Conservation (phyloP, 1,140 invertebrate genomes). For the Lerema accius region DNA sequence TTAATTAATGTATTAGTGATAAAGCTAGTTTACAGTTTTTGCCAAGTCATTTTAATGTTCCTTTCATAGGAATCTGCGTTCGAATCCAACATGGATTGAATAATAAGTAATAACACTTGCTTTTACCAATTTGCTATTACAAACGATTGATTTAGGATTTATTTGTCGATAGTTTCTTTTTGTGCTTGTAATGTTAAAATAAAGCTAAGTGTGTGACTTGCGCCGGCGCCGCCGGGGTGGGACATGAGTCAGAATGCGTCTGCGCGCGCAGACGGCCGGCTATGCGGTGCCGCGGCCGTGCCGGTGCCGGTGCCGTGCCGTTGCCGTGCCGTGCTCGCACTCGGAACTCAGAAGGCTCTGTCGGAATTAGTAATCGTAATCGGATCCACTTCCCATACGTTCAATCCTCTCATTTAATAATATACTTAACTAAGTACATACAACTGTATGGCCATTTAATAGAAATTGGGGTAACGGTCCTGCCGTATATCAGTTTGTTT, state of each 20-base stretch:
- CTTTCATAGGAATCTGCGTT: too few species aligned
- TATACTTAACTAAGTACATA: too few species aligned
- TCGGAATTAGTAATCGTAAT: slow-evolving; percentile 41
- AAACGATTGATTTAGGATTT: too few species aligned
- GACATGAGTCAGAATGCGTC: slow-evolving; percentile 52
- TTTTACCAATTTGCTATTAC: too few species aligned
- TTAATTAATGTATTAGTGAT: too few species aligned
- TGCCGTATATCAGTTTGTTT: too few species aligned
- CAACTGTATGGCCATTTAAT: too few species aligned
- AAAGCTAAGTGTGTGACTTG: slow-evolving; percentile 12
- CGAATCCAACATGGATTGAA: too few species aligned
- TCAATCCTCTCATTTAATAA: not conserved
- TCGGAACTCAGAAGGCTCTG: slow-evolving; percentile 33
- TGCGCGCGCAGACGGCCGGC: slow-evolving; percentile 52
- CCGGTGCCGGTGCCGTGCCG: not conserved
- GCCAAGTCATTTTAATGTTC: too few species aligned
- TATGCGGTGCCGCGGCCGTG: slow-evolving; percentile 37
- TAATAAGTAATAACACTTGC: too few species aligned
- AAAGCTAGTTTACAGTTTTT: too few species aligned
- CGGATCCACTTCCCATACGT: slow-evolving; percentile 22
- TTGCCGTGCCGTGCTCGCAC: not conserved
- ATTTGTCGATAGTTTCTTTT: not conserved
- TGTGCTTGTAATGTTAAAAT: not conserved
- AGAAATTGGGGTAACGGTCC: too few species aligned
- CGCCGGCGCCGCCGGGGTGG: slow-evolving; percentile 21